Conservation (phyloP, 1,140 invertebrate genomes). For the Drosophila melanica region DNA sequence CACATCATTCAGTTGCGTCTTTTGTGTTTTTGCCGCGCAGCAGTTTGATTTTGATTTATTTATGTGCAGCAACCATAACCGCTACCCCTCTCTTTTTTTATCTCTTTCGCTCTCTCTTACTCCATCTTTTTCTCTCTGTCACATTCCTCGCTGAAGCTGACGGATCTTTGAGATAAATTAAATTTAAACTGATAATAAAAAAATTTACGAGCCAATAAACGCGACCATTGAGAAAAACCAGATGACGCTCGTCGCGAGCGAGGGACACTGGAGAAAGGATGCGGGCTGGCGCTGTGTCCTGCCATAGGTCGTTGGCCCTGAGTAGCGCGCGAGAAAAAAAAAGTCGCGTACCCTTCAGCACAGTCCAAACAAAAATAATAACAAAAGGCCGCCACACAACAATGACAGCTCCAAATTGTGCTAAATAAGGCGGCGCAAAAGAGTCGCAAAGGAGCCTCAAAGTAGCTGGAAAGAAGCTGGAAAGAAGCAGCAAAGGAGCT, state of each 20-base stretch:
- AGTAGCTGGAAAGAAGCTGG: conserved; percentile 12
- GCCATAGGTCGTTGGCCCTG: conserved; percentile 46
- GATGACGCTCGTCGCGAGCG: too few species aligned
- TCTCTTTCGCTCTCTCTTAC: not conserved
- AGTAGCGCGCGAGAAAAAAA: not conserved
- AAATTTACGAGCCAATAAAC: conserved; percentile 79
- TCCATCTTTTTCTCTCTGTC: not conserved
- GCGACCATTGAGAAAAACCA: conserved; percentile 37
- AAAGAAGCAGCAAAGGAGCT: conserved; percentile 21
- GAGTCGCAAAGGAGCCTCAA: conserved; percentile 1
- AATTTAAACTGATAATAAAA: conserved; percentile 82
- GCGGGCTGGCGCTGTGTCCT: not conserved
- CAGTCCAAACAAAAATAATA: conserved; percentile 73
- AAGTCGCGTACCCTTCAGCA: conserved; percentile 33
- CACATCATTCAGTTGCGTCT: conserved; percentile 19
- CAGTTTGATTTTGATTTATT: conserved; percentile 76
- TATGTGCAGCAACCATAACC: conserved; percentile 50
- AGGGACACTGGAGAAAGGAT: too few species aligned
- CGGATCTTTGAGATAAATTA: conserved; percentile 67
- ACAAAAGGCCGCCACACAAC: conserved; percentile 55
- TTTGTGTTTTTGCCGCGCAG: conserved; percentile 15
- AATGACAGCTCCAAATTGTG: conserved; percentile 30
- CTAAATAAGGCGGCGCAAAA: conserved; percentile 22
- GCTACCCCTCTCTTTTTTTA: not conserved
- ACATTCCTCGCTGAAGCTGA: not conserved